These are phyloP conservation scores for Cyclopterus lumpus DNA, from an alignment of 2,797 vertebrate species.

Conservation along the genomic window DNA sequence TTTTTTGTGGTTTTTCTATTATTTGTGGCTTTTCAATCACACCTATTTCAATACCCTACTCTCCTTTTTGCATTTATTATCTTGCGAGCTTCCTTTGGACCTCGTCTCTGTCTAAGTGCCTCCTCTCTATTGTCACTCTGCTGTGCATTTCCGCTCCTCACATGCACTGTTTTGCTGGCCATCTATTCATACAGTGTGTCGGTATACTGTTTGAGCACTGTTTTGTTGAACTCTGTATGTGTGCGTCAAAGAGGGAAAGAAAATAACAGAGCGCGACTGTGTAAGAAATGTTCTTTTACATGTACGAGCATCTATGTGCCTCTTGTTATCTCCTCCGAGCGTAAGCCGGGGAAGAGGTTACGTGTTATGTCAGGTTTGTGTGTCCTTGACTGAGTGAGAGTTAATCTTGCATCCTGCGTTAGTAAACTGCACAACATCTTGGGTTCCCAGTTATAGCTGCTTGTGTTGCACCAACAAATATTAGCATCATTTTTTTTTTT, in stretches of 20 bases:
- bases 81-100: neutral
- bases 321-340: neutral
- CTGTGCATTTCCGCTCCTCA: slow-evolving; percentile 3
- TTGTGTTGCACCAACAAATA: neutral
- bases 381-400: no score
- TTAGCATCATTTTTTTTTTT: no score
- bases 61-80: slow-evolving; percentile 3
- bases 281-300: neutral
- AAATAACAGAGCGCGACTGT: neutral
- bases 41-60: slow-evolving; percentile 27
- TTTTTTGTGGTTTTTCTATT: slow-evolving; percentile 34
- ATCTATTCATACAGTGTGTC: slow-evolving; percentile 7
- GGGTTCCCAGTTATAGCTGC: no score
- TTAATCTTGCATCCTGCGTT: no score
- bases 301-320: neutral
- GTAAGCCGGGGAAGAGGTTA: no score
- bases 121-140: slow-evolving; percentile 15
- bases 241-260: neutral
- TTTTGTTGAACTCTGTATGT: slow-evolving; percentile 25
- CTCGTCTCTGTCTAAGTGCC: slow-evolving; percentile 15
- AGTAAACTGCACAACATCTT: no score
- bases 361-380: no score
- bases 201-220: slow-evolving; percentile 6
- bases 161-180: slow-evolving; percentile 14
- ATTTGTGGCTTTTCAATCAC: slow-evolving; percentile 39